Conservation (phyloP, 2,888 invertebrate species). For the Drosophila birchii region DNA sequence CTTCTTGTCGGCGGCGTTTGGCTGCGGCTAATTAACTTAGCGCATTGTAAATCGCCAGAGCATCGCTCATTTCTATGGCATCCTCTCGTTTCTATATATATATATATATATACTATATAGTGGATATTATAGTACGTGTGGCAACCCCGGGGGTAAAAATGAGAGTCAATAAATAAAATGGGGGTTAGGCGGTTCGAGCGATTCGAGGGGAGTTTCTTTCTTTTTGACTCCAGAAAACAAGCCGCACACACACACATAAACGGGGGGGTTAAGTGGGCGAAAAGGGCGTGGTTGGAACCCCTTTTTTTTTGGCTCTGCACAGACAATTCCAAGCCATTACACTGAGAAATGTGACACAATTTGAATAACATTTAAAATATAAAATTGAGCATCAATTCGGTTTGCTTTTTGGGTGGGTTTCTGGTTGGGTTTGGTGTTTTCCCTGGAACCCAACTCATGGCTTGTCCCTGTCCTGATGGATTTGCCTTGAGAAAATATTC, state of each 20-base stretch:
- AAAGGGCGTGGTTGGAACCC: conserved; percentile 18
- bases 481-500: conserved; percentile 14
- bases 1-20: conserved; percentile 5
- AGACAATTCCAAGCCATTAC: conserved; percentile 78
- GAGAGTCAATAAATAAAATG: conserved; percentile 70
- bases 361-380: conserved; percentile 80
- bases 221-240: neutral
- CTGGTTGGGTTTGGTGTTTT: neutral
- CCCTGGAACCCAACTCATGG: conserved; percentile 2
- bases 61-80: conserved; percentile 72
- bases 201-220: conserved; percentile 23
- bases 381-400: conserved; percentile 77
- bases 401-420: conserved; percentile 3
- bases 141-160: conserved; percentile 59
- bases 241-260: conserved; percentile 41
- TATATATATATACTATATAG: neutral
- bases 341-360: conserved; percentile 80
- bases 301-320: conserved; percentile 5
- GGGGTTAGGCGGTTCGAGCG: conserved; percentile 4
- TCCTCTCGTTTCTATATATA: conserved; percentile 26
- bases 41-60: conserved; percentile 66
- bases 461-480: conserved; percentile 9
- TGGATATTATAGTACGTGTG: conserved; percentile 1
- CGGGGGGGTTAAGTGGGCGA: conserved; percentile 8
- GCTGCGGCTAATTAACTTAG: conserved; percentile 75